These are phyloP conservation scores for Acanthisitta chloris DNA, from an alignment of 2,113 vertebrate species.

Conservation along the genomic window DNA sequence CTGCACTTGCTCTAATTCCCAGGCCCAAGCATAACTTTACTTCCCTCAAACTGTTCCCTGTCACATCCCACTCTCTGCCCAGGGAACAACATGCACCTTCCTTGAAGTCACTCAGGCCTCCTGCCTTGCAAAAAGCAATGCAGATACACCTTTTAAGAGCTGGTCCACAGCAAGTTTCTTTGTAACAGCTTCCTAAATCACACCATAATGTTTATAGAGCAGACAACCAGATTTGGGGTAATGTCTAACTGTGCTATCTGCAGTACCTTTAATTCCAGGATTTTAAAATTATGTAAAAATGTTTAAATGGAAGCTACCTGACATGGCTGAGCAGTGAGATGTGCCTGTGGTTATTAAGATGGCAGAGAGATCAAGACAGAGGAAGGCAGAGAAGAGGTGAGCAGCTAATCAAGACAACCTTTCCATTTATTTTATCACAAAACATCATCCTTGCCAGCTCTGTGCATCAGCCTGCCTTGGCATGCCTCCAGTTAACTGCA, in stretches of 20 bases:
- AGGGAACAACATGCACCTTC: background rate
- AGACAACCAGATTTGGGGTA: background rate
- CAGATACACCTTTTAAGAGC: background rate
- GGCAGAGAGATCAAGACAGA: background rate
- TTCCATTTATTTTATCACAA: background rate
- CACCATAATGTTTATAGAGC: background rate
- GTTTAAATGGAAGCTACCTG: background rate
- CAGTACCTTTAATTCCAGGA: background rate
- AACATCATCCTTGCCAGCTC: background rate
- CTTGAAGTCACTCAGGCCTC: background rate
- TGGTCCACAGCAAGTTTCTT: background rate
- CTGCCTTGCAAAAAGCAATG: background rate
- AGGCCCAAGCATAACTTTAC: background rate
- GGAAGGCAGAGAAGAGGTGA: background rate
- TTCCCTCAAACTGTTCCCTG: background rate
- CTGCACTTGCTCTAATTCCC: background rate
- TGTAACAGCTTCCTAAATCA: background rate
- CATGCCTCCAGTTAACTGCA: background rate
- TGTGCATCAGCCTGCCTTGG: background rate
- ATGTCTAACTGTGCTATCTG: background rate
- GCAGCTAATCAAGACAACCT: background rate
- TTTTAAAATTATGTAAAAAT: background rate
- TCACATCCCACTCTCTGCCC: background rate
- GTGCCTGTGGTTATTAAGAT: background rate
- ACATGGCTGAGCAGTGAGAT: accelerated